phyloP scores from a whole-genome alignment of 1,140 invertebrate genomes.

The Tetraneura akinire region DNA sequence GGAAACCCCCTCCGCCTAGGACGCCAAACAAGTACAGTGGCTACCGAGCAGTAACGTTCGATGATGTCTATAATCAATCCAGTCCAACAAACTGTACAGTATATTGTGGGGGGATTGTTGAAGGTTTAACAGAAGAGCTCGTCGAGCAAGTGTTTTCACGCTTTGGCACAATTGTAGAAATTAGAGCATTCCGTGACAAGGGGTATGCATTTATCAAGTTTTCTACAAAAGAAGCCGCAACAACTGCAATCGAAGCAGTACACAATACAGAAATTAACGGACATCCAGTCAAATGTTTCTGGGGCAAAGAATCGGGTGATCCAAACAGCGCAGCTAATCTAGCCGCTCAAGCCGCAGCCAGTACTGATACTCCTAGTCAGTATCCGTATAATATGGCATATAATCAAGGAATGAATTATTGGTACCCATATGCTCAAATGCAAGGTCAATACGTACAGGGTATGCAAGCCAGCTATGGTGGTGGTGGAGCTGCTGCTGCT shows the following conservation, averaged over 20 bases:
- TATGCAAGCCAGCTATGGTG: constrained; percentile 47
- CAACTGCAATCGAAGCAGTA: constrained; percentile 93
- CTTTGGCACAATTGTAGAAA: constrained; percentile 94
- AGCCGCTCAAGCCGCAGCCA: constrained; percentile 60
- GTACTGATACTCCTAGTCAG: constrained; percentile 61
- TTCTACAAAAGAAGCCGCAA: constrained; percentile 93
- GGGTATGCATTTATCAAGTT: constrained; percentile 99
- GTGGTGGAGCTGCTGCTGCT: too few species aligned
- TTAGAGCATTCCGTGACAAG: constrained; percentile 98
- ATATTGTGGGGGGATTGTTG: constrained; percentile 95
- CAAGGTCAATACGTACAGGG: constrained; percentile 53
- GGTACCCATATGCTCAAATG: constrained; percentile 69
- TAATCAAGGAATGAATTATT: constrained; percentile 76
- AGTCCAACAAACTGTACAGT: constrained; percentile 98
- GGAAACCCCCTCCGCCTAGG: constrained; percentile 85
- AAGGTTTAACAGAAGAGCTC: constrained; percentile 90
- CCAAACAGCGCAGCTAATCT: constrained; percentile 64
- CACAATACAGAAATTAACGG: constrained; percentile 97
- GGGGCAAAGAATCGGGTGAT: constrained; percentile 93
- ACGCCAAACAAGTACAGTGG: constrained; percentile 57
- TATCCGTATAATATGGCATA: constrained; percentile 67
- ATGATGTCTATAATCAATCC: constrained; percentile 92
- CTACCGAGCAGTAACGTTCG: constrained; percentile 66
- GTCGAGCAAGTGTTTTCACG: constrained; percentile 93
- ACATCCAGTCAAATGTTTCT: constrained; percentile 96